These are phyloP conservation scores for Carassius auratus DNA, from an alignment of 2,113 vertebrate species.

Conservation along the genomic window DNA sequence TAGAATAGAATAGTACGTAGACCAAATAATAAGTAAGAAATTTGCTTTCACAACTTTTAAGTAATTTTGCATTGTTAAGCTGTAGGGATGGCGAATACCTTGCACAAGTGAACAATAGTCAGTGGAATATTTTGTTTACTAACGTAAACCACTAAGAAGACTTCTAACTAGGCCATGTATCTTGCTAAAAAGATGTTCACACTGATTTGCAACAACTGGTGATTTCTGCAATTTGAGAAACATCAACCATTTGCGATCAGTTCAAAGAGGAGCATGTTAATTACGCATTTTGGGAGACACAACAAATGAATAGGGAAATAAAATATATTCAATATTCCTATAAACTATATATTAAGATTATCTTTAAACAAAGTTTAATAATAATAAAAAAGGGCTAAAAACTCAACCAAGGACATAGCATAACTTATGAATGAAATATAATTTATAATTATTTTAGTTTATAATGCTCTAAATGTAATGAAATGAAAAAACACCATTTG, in stretches of 20 bases:
- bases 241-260: background rate
- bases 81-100: background rate
- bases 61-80: constrained; percentile 13
- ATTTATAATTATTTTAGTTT: no score
- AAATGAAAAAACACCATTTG: no score
- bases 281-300: no score
- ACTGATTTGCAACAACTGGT: background rate
- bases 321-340: no score
- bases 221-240: background rate
- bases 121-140: background rate
- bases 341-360: no score
- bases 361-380: no score
- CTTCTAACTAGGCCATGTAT: background rate
- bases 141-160: background rate
- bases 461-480: no score
- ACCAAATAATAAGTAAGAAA: no score
- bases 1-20: background rate
- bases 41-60: background rate
- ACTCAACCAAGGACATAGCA: no score
- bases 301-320: no score
- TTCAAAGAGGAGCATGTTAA: background rate
- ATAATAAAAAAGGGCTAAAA: no score
- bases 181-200: background rate
- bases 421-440: no score
- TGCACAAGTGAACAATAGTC: background rate